Conservation (phyloP, 2,888 invertebrate genomes). For the Eudemis profundana region DNA sequence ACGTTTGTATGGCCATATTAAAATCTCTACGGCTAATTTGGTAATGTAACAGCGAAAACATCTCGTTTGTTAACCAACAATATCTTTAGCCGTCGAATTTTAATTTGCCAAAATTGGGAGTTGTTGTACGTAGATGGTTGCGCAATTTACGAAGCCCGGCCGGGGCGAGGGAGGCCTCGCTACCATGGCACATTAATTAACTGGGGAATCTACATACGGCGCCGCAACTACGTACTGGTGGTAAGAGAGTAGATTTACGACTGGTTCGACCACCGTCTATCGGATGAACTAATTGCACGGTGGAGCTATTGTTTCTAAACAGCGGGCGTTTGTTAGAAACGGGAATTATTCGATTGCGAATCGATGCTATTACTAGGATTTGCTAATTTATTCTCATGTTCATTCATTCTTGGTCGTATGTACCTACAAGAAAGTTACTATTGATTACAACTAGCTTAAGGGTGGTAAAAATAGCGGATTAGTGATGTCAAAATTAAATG, state of each 20-base stretch:
- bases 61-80: constrained; percentile 50
- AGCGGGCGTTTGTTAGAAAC: constrained; percentile 61
- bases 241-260: constrained; percentile 82
- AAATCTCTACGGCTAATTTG: constrained; percentile 34
- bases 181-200: constrained; percentile 84
- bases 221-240: constrained; percentile 77
- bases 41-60: constrained; percentile 40
- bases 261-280: constrained; percentile 83
- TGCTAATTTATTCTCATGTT: too few relatives aligned
- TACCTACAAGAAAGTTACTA: too few relatives aligned
- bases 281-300: constrained; percentile 83
- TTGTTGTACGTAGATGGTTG: constrained; percentile 76
- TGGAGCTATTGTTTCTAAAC: constrained; percentile 83
- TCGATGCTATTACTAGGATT: constrained; percentile 52
- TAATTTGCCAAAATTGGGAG: constrained; percentile 73
- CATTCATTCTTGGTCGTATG: constrained; percentile 9
- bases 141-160: constrained; percentile 78
- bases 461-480: too few relatives aligned
- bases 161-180: constrained; percentile 75
- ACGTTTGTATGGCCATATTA: not conserved
- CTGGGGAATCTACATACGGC: constrained; percentile 82
- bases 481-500: too few relatives aligned
- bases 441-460: too few relatives aligned
- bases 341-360: constrained; percentile 71
- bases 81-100: constrained; percentile 65